Percentiles rank a stretch among this genome's conserved stretches.
Conservation (phyloP, 2,888 invertebrate species). For the Hydroisotoma schaefferi region DNA sequence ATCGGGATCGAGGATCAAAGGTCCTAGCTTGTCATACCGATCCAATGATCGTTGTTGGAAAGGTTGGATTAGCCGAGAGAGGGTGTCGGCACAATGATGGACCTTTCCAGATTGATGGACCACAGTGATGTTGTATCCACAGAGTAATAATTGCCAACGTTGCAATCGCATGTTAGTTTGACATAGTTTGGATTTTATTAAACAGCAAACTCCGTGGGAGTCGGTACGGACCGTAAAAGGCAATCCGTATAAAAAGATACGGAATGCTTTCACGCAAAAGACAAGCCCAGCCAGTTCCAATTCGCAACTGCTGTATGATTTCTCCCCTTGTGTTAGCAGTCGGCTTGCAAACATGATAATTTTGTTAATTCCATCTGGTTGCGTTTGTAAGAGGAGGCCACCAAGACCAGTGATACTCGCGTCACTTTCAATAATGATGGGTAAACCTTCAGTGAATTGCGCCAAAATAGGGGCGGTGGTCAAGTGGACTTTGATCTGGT, state of each 20-base stretch:
- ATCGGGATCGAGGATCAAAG: background rate
- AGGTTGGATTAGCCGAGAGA: background rate
- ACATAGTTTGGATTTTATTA: background rate
- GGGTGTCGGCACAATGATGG: background rate
- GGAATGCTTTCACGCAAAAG: background rate
- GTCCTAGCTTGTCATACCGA: background rate
- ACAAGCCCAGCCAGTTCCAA: background rate
- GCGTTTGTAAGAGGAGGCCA: background rate
- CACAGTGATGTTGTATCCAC: background rate
- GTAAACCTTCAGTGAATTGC: background rate
- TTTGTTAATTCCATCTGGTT: background rate
- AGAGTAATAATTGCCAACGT: background rate
- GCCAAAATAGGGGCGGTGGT: background rate
- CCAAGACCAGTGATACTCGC: background rate
- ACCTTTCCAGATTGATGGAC: background rate
- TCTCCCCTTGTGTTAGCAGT: background rate
- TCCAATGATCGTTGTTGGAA: background rate
- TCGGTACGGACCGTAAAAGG: background rate
- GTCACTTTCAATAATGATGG: background rate
- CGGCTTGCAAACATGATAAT: background rate
- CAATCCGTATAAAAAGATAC: background rate
- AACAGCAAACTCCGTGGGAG: background rate
- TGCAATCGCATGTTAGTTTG: too few relatives aligned
- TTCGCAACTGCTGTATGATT: background rate
- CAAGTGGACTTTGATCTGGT: constrained; percentile 9